Evolutionary conservation across 2,113 vertebrate species (phyloP), one percentile per base, ranked within the genome.

Genomic region (Choloepus hoffmanni): DNA sequence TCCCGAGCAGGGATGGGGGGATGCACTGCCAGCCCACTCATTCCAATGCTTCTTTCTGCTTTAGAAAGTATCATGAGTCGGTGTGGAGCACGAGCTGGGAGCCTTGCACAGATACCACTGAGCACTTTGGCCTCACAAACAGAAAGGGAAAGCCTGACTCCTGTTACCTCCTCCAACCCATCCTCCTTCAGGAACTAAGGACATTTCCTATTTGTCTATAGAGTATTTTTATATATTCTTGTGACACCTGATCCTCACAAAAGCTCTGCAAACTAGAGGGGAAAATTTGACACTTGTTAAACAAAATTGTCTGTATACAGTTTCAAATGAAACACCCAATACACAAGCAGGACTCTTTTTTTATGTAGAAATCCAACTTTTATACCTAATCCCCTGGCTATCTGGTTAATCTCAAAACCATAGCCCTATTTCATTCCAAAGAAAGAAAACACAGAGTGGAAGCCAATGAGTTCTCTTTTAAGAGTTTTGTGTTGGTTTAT

Each of bases 201-300:
- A 1, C 14, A 5, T 0, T 0, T 3, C 67, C 19, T 19, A 5
- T 4, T 9, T 21, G 65, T 28, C 18, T 24, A 3, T 28, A 0
- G 6, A 58, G 36, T 10, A 30, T 6, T 36, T 28, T 78, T 13
- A 14, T 1, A 3, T 60, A 36, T 28, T 45, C 40, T 28, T 40
- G 24, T 15, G 21, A 63, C 10, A 28, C 10, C 23, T 12, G 1
- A 43, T 53, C 40, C 33, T 78, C 10, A 4, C 6, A 6, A 62
- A 15, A n/a, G 18, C n/a, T 30, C 58, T 2, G 28, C 11, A 43
- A 8, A 4, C 43, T 1, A 12, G 0, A 28, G 26, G 33, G 50
- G 40, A 50, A 24, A 19, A 1, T 15, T 21, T 48, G 23, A 45
- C 5, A 33, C 5, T 14, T 30, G 7, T 10, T 30, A 72, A 33